Percentiles rank a stretch among this genome's conserved stretches.
phyloP scores from a whole-genome alignment of 2,888 invertebrate species.

The Falcaria lacertinaria region DNA sequence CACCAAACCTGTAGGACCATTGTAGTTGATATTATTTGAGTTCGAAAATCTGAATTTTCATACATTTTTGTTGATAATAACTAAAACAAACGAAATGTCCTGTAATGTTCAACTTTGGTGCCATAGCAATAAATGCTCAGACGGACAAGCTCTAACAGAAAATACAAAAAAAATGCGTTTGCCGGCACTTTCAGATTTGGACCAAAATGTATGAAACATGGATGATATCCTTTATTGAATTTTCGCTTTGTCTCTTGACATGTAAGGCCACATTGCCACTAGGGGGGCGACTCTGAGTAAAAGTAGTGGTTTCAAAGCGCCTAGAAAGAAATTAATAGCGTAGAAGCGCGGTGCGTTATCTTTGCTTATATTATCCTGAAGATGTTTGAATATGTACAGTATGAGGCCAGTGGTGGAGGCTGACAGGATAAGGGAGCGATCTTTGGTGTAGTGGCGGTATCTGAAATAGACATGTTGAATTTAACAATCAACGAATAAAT shows the following conservation, averaged over 20 bases:
- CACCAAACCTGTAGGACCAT: no score
- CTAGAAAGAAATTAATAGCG: conserved; percentile 31
- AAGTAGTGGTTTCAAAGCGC: conserved; percentile 37
- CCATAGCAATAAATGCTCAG: no score
- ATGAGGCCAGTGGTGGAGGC: conserved; percentile 24
- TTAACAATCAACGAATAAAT: no score
- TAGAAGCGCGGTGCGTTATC: conserved; percentile 31
- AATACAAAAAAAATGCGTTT: no score
- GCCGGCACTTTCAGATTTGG: no score
- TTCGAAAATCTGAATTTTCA: no score
- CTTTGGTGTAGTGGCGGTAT: conserved; percentile 58
- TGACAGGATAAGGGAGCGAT: conserved; percentile 48
- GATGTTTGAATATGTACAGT: conserved; percentile 20
- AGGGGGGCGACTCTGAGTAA: conserved; percentile 37
- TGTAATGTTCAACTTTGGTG: no score
- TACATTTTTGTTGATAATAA: no score
- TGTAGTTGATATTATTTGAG: no score
- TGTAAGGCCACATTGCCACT: conserved; percentile 49
- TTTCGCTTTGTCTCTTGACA: conserved; percentile 13
- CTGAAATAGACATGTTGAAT: conserved; percentile 41
- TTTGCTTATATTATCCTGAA: conserved; percentile 35
- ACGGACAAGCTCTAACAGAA: no score
- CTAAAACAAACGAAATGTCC: no score
- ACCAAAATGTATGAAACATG: no score
- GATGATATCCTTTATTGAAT: conserved; percentile 15